phyloP scores from a whole-genome alignment of 2,113 vertebrate genomes.

The Perca schrenkii region DNA sequence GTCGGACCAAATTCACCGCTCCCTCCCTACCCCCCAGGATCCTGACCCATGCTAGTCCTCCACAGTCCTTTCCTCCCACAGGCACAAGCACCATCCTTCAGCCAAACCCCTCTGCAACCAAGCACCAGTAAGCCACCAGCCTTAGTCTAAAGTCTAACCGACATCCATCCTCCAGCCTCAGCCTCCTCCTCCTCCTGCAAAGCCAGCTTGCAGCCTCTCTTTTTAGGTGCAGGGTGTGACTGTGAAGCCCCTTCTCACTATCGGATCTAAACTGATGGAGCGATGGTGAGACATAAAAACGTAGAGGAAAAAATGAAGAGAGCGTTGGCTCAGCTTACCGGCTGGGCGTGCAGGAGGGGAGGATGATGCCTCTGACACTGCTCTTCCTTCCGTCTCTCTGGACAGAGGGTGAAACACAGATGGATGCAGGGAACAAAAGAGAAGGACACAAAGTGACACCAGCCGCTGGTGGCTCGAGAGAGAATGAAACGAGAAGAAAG shows the following conservation, averaged over 20 bases:
- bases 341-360: slow-evolving; percentile 73
- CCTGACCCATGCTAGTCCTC: slow-evolving; percentile 39
- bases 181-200: slow-evolving; percentile 37
- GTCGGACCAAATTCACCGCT: slow-evolving; percentile 32
- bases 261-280: slow-evolving; percentile 6
- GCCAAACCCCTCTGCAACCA: slow-evolving; percentile 1
- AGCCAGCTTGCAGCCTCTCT: slow-evolving; percentile 44
- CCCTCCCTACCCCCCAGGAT: slow-evolving; percentile 15
- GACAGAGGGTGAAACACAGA: slow-evolving; percentile 57
- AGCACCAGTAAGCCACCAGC: slow-evolving; percentile 31
- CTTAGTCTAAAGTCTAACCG: slow-evolving; percentile 44
- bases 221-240: slow-evolving; percentile 65
- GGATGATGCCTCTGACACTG: slow-evolving; percentile 66
- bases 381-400: slow-evolving; percentile 67
- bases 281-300: slow-evolving; percentile 14
- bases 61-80: not conserved
- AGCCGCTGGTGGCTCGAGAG: slow-evolving; percentile 13
- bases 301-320: not conserved
- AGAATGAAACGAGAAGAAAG: slow-evolving; percentile 24
- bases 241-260: not conserved
- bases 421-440: slow-evolving; percentile 72
- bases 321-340: slow-evolving; percentile 77
- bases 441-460: slow-evolving; percentile 35
- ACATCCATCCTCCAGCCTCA: slow-evolving; percentile 58
- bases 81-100: slow-evolving; percentile 6